Percentiles rank a stretch among this genome's conserved stretches.
Conservation (phyloP, 2,797 vertebrate genomes). For the Limosa lapponica region DNA sequence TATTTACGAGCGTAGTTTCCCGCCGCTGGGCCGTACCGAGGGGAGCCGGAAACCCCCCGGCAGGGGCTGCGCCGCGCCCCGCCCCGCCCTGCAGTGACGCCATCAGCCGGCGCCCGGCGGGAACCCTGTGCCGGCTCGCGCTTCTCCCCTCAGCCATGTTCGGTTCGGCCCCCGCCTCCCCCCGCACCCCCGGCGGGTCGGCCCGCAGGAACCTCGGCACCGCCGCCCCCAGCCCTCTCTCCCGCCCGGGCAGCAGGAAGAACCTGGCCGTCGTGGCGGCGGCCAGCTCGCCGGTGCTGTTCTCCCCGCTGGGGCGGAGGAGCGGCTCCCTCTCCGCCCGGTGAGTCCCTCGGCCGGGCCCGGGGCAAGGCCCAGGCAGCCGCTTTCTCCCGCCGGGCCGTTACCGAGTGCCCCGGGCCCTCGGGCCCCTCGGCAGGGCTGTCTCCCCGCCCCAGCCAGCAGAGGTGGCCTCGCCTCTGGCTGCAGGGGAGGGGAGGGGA, state of each 20-base stretch:
- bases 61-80: neutral
- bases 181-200: slow-evolving; percentile 66
- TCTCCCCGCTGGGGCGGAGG: slow-evolving; percentile 71
- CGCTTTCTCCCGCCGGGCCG: neutral
- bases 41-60: fast-evolving
- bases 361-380: neutral
- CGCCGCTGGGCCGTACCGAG: fast-evolving
- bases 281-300: slow-evolving; percentile 57
- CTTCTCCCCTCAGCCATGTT: neutral
- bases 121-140: fast-evolving
- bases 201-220: slow-evolving; percentile 58
- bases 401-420: neutral
- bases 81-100: neutral
- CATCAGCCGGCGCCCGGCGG: neutral
- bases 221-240: slow-evolving; percentile 60
- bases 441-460: neutral
- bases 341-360: slow-evolving; percentile 47
- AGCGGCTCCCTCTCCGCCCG: slow-evolving; percentile 70
- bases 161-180: slow-evolving; percentile 46
- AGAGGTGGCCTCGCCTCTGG: neutral
- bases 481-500: fast-evolving
- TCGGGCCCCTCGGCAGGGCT: neutral
- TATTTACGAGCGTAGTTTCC: fast-evolving
- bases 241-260: slow-evolving; percentile 60
- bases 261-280: slow-evolving; percentile 40